Conservation (phyloP, 2,888 invertebrate species). For the Balanococcus diminutus region DNA sequence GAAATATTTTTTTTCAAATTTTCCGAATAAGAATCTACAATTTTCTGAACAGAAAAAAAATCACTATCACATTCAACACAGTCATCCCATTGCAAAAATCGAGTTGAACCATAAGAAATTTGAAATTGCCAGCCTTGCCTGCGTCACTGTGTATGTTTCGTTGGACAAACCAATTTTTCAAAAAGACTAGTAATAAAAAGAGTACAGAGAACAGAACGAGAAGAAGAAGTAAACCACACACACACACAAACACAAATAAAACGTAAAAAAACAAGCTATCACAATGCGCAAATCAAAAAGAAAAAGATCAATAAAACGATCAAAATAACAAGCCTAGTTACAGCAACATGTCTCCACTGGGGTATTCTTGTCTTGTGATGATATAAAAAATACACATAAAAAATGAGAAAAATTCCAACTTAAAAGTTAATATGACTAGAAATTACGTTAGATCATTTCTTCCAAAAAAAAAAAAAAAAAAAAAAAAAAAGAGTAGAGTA, state of each 20-base stretch:
- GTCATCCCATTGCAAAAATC: too few species aligned
- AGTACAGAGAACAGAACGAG: background rate
- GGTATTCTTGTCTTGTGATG: background rate
- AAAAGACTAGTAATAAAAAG: background rate
- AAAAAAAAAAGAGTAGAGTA: background rate
- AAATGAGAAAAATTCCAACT: background rate
- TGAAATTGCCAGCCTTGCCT: too few species aligned
- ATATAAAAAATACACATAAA: background rate
- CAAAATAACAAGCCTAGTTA: conserved; percentile 24
- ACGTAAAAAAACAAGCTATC: conserved; percentile 29
- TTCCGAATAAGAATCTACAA: too few species aligned
- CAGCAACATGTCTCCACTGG: background rate
- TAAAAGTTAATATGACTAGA: conserved; percentile 40
- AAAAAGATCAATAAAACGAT: background rate
- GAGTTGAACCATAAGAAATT: too few species aligned
- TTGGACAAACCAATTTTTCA: background rate
- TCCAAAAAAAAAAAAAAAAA: background rate
- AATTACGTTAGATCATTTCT: conserved; percentile 28
- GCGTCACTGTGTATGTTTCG: background rate
- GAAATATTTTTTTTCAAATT: too few species aligned
- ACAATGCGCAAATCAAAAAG: conserved; percentile 24
- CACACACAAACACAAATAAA: background rate
- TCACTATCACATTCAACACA: too few species aligned
- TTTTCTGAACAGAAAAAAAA: too few species aligned
- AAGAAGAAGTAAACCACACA: background rate